Base-by-base conservation (phyloP, 2,888 invertebrate genomes). In the Dione juno region DNA sequence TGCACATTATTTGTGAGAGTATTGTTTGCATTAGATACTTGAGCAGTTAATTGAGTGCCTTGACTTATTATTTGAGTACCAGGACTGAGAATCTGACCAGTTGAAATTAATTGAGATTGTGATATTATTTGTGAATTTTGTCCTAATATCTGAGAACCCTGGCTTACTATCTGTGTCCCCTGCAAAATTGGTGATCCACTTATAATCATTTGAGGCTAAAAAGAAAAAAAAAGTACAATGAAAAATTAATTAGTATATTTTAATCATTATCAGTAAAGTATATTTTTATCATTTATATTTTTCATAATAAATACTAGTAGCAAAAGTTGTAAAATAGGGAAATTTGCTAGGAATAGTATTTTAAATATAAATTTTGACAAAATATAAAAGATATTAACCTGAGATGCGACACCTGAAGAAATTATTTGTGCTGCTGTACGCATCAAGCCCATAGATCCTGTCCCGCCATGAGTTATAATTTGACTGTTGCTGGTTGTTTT, bases 31-130 rank as follows among this genome's bases (percentile, higher is more conserved):
- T 80, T 87, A 43, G 90, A 83, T 40, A 85, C 84, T 78, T 86
- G 90, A 67, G 87, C 88, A 66, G 90, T 86, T 16, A 92, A 76
- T 75, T 93, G 92, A 13, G 87, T 88, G 16, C 92, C 92, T 81
- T 93, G 93, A 74, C 92, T 93, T 73, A 93, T 92, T 14, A 93
- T 92, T 76, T 93, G 93, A 35, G 93, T 93, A 35, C 85, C 89
- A 9, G 90, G 90, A 75, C 88, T 89, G 64, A 91, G 75, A 16
- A 90, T 80, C 74, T 89, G 89, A 2, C 89, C 88, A 72, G 85
- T 84, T 0, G 89, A 81, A 65, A 93, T 85, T 65, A 92, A 76
- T 75, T 92, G 92, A 11, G 92, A 83, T 73, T 88, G 89, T 35
- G 89, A 83, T 76, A 93, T 87, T 48, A 92, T 90, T 78, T 92